phyloP scores from a whole-genome alignment of 2,113 vertebrate genomes.

The Chascanopsetta lugubris region DNA sequence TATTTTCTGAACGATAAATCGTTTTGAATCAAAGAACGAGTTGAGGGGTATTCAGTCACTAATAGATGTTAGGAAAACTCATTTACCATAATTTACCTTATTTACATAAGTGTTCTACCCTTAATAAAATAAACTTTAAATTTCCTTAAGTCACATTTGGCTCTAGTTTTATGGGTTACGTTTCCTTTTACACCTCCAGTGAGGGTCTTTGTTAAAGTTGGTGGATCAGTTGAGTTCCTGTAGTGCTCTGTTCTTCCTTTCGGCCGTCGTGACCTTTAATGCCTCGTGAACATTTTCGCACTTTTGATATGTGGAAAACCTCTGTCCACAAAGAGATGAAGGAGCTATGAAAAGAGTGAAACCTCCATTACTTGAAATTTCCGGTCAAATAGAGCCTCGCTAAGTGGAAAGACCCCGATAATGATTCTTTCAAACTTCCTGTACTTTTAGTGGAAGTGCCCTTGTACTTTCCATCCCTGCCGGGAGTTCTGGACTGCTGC shows the following conservation, averaged over 20 bases:
- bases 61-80: too few relatives aligned
- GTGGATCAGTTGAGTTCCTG: neutral
- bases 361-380: neutral
- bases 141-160: neutral
- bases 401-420: slow-evolving; percentile 1
- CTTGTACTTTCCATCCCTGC: neutral
- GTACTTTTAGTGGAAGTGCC: neutral
- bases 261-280: slow-evolving; percentile 9
- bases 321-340: neutral
- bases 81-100: too few relatives aligned
- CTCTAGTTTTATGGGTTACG: neutral
- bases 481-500: neutral
- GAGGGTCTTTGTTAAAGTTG: neutral
- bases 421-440: slow-evolving; percentile 1
- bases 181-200: slow-evolving; percentile 3
- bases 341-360: neutral
- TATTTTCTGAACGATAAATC: too few relatives aligned
- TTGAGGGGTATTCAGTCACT: too few relatives aligned
- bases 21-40: too few relatives aligned
- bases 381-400: neutral
- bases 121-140: too few relatives aligned
- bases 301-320: slow-evolving; percentile 3
- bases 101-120: neutral
- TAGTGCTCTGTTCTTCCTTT: slow-evolving; percentile 3
- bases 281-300: neutral